phyloP scores from a whole-genome alignment of 2,797 vertebrate genomes.

The Aeoliscus strigatus region DNA sequence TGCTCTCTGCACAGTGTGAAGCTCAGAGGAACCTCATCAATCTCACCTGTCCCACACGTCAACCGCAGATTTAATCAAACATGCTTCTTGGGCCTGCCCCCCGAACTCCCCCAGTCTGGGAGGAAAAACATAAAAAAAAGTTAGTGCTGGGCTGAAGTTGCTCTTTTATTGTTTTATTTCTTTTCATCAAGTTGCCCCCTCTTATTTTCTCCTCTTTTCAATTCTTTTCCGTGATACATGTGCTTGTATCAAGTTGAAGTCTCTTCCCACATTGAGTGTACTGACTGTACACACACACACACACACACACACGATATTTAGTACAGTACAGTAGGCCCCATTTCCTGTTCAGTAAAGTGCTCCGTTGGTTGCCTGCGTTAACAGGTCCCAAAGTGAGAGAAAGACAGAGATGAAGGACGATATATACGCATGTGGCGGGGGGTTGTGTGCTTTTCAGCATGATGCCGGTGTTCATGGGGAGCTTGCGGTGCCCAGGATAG shows the following conservation, averaged over 20 bases:
- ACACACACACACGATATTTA: too few species aligned
- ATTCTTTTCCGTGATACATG: constrained; percentile 23
- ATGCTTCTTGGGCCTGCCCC: constrained; percentile 71
- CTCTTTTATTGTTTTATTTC: constrained; percentile 25
- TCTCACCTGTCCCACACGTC: constrained; percentile 89
- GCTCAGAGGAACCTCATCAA: constrained; percentile 96
- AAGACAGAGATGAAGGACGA: constrained; percentile 35
- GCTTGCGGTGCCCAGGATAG: constrained; percentile 37
- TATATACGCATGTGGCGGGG: constrained; percentile 14
- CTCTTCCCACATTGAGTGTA: constrained; percentile 43
- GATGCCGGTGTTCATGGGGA: constrained; percentile 67
- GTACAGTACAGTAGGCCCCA: constrained; percentile 46
- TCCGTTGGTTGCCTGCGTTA: constrained; percentile 56
- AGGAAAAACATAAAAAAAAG: constrained; percentile 25
- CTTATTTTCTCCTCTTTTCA: constrained; percentile 4
- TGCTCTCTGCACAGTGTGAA: constrained; percentile 85
- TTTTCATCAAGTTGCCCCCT: constrained; percentile 25
- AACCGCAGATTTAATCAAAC: constrained; percentile 86
- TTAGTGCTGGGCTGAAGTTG: constrained; percentile 27
- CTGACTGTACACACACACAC: constrained; percentile 12
- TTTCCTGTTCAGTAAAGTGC: constrained; percentile 58
- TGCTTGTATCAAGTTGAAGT: constrained; percentile 62
- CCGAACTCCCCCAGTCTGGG: constrained; percentile 37
- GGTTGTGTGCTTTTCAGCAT: constrained; percentile 58
- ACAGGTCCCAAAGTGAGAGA: constrained; percentile 51